phyloP scores from a whole-genome alignment of 2,113 vertebrate genomes.

The pig (Sus scrofa) region DNA sequence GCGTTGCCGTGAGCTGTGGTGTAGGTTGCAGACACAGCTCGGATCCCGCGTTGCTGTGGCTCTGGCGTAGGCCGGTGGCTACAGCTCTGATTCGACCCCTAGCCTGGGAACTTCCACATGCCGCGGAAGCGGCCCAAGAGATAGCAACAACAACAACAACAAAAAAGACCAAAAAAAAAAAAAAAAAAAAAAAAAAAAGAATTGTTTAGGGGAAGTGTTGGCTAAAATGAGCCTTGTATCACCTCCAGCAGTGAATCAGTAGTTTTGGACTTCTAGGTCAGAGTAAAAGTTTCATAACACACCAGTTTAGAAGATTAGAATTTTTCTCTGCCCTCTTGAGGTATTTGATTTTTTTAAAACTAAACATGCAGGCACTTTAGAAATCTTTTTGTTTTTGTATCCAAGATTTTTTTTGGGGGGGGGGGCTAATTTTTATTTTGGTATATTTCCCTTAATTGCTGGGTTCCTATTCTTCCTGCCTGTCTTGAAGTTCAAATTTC shows the following conservation, averaged over 20 bases:
- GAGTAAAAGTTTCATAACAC: not conserved
- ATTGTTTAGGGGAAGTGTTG: slow-evolving; percentile 17
- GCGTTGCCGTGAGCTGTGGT: no score
- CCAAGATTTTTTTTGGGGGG: slow-evolving; percentile 15
- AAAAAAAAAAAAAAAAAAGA: no score
- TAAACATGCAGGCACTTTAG: not conserved
- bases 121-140: no score
- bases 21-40: no score
- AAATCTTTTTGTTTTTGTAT: not conserved
- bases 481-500: not conserved
- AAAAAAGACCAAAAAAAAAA: no score
- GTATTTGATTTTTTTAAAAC: slow-evolving; percentile 22
- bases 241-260: not conserved
- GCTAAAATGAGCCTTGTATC: slow-evolving; percentile 17
- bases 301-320: not conserved
- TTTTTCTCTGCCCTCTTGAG: not conserved
- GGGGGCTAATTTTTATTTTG: not conserved
- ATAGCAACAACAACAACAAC: no score
- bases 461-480: not conserved
- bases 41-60: no score
- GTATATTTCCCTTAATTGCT: not conserved
- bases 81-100: no score
- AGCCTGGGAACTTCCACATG: no score
- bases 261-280: slow-evolving; percentile 1
- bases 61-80: no score